Conservation (phyloP, 2,888 invertebrate species). For the Drosophila nigricruria region DNA sequence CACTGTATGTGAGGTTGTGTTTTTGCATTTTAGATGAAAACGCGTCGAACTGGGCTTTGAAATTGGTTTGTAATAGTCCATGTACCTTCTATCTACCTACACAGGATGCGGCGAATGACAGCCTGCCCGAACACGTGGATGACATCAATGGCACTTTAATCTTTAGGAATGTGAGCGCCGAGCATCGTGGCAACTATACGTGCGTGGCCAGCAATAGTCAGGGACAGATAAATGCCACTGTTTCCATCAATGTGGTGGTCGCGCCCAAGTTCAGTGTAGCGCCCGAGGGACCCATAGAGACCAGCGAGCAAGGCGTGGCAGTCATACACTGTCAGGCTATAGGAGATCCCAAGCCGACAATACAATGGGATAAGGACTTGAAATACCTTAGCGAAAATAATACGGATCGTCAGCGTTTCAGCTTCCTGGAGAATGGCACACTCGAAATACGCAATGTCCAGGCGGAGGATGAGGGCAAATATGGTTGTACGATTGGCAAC, state of each 20-base stretch:
- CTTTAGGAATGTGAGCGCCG: constrained; percentile 91
- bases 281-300: constrained; percentile 92
- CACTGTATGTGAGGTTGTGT: constrained; percentile 3
- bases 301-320: constrained; percentile 89
- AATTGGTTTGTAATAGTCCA: constrained; percentile 64
- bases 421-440: constrained; percentile 92
- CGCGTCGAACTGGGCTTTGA: constrained; percentile 49
- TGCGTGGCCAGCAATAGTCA: constrained; percentile 93
- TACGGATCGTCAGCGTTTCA: constrained; percentile 86
- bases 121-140: constrained; percentile 91
- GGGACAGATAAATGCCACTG: constrained; percentile 92
- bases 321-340: constrained; percentile 94
- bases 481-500: constrained; percentile 98
- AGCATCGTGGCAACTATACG: constrained; percentile 94
- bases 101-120: constrained; percentile 87
- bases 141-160: constrained; percentile 94
- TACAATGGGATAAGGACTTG: constrained; percentile 96
- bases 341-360: constrained; percentile 95
- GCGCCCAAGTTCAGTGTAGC: constrained; percentile 92
- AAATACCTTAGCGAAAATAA: constrained; percentile 86
- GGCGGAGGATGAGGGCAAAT: constrained; percentile 92
- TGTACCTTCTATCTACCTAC: constrained; percentile 26
- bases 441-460: constrained; percentile 91
- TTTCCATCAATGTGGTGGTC: constrained; percentile 93
- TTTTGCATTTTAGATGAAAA: constrained; percentile 69